Evolutionary conservation across 2,888 invertebrate species (phyloP), one percentile per base, ranked within the genome.

Genomic region (Metellina segmentata): DNA sequence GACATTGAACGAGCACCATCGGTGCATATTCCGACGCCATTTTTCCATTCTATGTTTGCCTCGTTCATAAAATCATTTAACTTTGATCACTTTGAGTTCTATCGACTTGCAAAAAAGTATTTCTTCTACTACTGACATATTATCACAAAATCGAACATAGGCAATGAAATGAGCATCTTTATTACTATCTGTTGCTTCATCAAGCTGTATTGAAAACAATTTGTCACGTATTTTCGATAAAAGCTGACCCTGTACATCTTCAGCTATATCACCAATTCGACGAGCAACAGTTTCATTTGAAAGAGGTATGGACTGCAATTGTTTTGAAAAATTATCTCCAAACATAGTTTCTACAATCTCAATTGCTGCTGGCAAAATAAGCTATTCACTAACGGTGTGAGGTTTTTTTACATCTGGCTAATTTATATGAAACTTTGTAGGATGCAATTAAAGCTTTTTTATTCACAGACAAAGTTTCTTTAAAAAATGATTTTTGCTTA

Each of bases 381-480:
- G 87, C 53, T 87, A 79, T 87, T 87, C 87, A 87, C 81, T 72
- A 87, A 87, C 81, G 48, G 53, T 87, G 86, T n/a, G n/a, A n/a
- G n/a, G n/a, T n/a, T n/a, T 83, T 83, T 74, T 83, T 83, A 83
- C 83, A 83, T 83, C 83, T 83, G 83, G 83, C 83, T 83, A 83
- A 74, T 83, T 83, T 83, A 83, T 83, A 83, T 83, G 74, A 83
- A 83, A 83, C 74, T 83, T 83, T 74, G 53, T 83, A 83, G 74
- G 74, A 83, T 0, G 74, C 83, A 83, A 83, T 83, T 72, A 83
- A 74, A 74, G 85, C 69, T 85, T 85, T 34, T 34, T 34, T 34
- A 34, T 34, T 34, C 34, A 34, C 34, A 34, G n/a, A n/a, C n/a
- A n/a, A n/a, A n/a, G n/a, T n/a, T n/a, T n/a, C n/a, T n/a, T n/a